Evolutionary conservation across 1,140 invertebrate species (phyloP).

Genomic region (Branchinecta lynchi): DNA sequence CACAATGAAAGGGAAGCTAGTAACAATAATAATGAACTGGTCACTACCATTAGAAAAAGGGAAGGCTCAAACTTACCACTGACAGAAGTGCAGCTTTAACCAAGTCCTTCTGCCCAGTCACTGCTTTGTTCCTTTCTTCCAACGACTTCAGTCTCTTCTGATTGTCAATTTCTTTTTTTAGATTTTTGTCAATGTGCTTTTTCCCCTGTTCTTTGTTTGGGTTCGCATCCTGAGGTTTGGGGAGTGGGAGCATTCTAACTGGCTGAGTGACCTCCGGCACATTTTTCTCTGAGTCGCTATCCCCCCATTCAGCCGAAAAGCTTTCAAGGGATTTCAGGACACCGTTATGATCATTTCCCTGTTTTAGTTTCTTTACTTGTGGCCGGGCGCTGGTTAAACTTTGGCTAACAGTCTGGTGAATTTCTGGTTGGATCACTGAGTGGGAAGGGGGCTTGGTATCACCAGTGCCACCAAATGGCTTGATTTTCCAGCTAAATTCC

Average conservation of each 20-base stretch:
- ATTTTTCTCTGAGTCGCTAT: not conserved
- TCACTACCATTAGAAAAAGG: too few relatives aligned
- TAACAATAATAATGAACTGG: too few relatives aligned
- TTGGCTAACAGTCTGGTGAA: not conserved
- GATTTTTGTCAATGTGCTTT: conserved; percentile 18
- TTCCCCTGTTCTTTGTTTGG: not conserved
- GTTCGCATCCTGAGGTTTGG: not conserved
- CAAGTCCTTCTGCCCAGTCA: conserved; percentile 38
- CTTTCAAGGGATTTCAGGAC: not conserved
- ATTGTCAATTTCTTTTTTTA: conserved; percentile 29
- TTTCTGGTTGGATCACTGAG: not conserved
- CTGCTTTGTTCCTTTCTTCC: conserved; percentile 37
- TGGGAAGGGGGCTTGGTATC: not conserved
- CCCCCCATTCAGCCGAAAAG: not conserved
- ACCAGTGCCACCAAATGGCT: not conserved
- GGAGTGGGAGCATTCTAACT: not conserved
- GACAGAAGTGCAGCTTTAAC: conserved; percentile 39
- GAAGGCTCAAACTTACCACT: conserved; percentile 32
- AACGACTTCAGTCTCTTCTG: conserved; percentile 41
- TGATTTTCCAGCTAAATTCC: not conserved
- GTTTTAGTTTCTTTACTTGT: not conserved
- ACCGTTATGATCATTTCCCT: not conserved
- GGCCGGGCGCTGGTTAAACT: not conserved
- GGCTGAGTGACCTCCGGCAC: not conserved
- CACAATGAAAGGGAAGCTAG: too few relatives aligned